phyloP scores from a whole-genome alignment of 2,888 invertebrate species.

The Lampropteryx suffumata region DNA sequence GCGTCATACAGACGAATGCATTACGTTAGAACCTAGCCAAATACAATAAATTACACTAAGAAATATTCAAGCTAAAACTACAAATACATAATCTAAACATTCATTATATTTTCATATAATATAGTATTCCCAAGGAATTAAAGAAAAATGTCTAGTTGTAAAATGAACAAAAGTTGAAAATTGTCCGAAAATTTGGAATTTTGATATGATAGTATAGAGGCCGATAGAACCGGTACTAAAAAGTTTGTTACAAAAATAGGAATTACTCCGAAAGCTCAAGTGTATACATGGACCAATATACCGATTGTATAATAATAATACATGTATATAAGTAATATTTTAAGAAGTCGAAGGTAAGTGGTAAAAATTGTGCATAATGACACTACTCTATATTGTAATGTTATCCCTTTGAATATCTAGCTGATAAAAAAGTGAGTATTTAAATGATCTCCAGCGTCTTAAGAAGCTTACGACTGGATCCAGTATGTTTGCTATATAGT shows the following conservation, averaged over 20 bases:
- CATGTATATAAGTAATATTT: constrained; percentile 25
- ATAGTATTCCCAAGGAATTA: constrained; percentile 56
- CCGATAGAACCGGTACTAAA: constrained; percentile 61
- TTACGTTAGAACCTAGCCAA: constrained; percentile 67
- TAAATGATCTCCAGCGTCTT: too few species aligned
- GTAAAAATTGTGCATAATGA: constrained; percentile 8
- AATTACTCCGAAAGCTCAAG: constrained; percentile 76
- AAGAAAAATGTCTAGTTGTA: constrained; percentile 47
- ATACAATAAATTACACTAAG: constrained; percentile 65
- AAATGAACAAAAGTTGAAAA: constrained; percentile 48
- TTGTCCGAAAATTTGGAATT: constrained; percentile 59
- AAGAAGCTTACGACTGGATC: too few species aligned
- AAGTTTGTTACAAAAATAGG: constrained; percentile 78
- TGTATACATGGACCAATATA: constrained; percentile 73
- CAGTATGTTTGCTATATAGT: too few species aligned
- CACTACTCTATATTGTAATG: constrained; percentile 5
- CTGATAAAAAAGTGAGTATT: constrained; percentile 9
- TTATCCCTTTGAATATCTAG: constrained; percentile 17
- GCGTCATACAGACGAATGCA: constrained; percentile 76
- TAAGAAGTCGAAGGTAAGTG: constrained; percentile 22
- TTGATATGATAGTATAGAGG: constrained; percentile 62
- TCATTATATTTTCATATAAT: constrained; percentile 43
- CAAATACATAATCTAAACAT: constrained; percentile 60
- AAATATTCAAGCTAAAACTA: constrained; percentile 64
- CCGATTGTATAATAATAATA: constrained; percentile 44